A percentile compares a stretch with the other conserved stretches of the same genome.
phyloP scores from a whole-genome alignment of 2,797 vertebrate genomes.

The Iguana delicatissima region DNA sequence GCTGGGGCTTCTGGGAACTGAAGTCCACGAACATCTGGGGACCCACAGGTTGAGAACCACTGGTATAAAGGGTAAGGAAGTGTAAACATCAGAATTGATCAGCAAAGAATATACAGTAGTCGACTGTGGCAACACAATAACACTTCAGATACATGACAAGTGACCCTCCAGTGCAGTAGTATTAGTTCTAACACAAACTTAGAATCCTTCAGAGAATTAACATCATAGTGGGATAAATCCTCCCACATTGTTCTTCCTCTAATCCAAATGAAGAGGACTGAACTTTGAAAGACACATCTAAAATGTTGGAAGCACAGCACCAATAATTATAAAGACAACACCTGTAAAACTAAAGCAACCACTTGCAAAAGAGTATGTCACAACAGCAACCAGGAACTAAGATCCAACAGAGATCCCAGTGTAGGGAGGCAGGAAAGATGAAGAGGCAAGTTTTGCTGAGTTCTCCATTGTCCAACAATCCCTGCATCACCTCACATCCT shows the following conservation, averaged over 20 bases:
- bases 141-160: not conserved
- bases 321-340: not conserved
- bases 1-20: too few relatives aligned
- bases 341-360: not conserved
- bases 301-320: slow-evolving; percentile 1
- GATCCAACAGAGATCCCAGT: not conserved
- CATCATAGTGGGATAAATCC: not conserved
- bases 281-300: slow-evolving; percentile 1
- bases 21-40: too few relatives aligned
- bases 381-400: not conserved
- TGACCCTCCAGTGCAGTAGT: not conserved
- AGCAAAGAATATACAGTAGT: not conserved
- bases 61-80: not conserved
- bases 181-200: not conserved
- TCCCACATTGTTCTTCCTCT: not conserved
- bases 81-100: not conserved
- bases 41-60: too few relatives aligned
- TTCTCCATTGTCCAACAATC: too few relatives aligned
- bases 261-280: not conserved
- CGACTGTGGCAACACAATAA: slow-evolving; percentile 1
- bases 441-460: not conserved
- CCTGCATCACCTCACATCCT: not conserved
- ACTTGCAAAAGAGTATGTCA: slow-evolving; percentile 18
- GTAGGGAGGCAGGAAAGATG: not conserved
- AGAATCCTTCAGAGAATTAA: not conserved